Conservation (phyloP, 1,140 invertebrate genomes). For the Nomia melanderi region DNA sequence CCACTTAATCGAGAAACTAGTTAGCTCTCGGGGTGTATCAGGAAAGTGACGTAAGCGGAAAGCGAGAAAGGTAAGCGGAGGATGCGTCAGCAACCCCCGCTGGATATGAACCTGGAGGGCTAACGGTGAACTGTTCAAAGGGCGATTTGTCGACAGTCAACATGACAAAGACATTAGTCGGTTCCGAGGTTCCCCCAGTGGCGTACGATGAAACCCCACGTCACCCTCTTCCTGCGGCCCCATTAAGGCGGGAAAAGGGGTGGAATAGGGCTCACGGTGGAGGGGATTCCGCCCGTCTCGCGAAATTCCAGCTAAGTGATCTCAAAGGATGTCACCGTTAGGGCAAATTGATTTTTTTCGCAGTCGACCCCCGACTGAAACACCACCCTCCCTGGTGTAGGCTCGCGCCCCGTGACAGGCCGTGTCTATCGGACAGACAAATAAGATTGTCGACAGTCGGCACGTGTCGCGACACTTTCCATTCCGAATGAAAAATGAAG, state of each 20-base stretch:
- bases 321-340: conserved; percentile 71
- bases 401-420: neutral
- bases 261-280: neutral
- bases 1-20: conserved; percentile 10
- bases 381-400: too few species aligned
- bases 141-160: conserved; percentile 78
- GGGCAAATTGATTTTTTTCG: conserved; percentile 73
- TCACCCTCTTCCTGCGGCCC: conserved; percentile 58
- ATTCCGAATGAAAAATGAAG: neutral
- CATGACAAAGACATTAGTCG: conserved; percentile 77
- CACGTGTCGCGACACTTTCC: neutral
- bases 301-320: conserved; percentile 71
- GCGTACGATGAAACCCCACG: conserved; percentile 11
- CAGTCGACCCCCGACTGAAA: neutral
- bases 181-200: neutral
- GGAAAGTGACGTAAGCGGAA: conserved; percentile 31
- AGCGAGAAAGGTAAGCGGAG: neutral
- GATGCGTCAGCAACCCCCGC: neutral
- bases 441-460: conserved; percentile 22
- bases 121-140: conserved; percentile 65
- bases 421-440: conserved; percentile 29
- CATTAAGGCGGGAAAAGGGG: conserved; percentile 65
- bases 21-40: conserved; percentile 28
- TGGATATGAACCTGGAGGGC: conserved; percentile 19
- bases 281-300: conserved; percentile 44